A percentile compares a stretch with the other conserved stretches of the same genome.
Evolutionary conservation across 2,113 vertebrate species (phyloP).

Genomic region (Scophthalmus maximus): DNA sequence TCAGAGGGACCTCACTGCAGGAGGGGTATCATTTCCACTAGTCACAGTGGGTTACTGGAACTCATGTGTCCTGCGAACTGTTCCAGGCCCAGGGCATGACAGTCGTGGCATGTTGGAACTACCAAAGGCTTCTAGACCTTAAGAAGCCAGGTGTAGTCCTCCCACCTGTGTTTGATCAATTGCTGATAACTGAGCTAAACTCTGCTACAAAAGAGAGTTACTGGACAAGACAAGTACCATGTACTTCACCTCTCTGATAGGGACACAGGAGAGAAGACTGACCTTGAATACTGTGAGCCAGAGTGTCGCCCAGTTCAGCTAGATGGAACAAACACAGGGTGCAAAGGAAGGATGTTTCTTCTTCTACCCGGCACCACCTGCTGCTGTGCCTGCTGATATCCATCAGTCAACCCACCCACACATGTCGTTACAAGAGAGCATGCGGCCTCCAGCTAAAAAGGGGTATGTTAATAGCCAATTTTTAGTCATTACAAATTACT

Average conservation of each 20-base stretch:
- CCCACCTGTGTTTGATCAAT: background rate
- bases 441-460: too few relatives aligned
- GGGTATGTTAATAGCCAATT: too few relatives aligned
- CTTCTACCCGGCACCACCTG: too few relatives aligned
- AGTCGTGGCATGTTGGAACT: background rate
- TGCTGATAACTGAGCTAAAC: background rate
- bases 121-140: background rate
- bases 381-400: too few relatives aligned
- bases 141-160: background rate
- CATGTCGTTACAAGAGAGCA: too few relatives aligned
- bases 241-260: background rate
- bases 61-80: background rate
- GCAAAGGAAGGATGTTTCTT: too few relatives aligned
- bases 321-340: background rate
- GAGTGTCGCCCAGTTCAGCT: background rate
- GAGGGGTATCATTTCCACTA: constrained; percentile 16
- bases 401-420: too few relatives aligned
- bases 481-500: too few relatives aligned
- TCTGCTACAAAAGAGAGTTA: too few relatives aligned
- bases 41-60: background rate
- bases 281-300: background rate
- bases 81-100: background rate
- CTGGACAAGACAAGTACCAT: background rate
- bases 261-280: background rate
- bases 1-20: background rate